These are phyloP conservation scores for Chouioia cunea DNA, from an alignment of 2,888 invertebrate species.

Conservation along the genomic window DNA sequence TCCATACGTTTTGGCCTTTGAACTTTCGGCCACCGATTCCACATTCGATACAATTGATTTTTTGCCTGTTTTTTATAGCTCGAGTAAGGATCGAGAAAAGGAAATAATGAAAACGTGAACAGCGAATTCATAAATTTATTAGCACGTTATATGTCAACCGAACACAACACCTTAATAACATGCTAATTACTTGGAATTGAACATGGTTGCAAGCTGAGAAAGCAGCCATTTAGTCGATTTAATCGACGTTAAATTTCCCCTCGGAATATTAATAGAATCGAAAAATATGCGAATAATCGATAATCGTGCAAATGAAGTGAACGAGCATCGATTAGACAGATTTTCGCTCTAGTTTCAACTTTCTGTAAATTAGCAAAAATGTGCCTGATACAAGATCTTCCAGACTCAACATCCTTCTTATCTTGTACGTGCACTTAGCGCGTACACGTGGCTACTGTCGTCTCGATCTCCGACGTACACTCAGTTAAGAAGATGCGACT, in stretches of 20 bases:
- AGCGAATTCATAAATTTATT: no score
- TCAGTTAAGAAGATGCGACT: background rate
- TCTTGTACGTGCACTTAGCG: constrained; percentile 14
- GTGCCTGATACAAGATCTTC: no score
- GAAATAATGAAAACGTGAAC: no score
- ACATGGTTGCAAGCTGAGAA: background rate
- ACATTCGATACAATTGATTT: no score
- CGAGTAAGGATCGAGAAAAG: no score
- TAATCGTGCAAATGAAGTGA: constrained; percentile 32
- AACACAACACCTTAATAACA: background rate
- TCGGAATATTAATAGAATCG: background rate
- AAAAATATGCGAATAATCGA: constrained; percentile 23
- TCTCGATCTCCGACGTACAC: background rate
- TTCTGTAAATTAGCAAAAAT: background rate
- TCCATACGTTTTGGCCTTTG: no score
- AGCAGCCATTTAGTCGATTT: constrained; percentile 10
- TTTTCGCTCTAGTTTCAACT: constrained; percentile 23
- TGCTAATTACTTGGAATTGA: constrained; percentile 1
- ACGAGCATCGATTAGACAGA: constrained; percentile 10
- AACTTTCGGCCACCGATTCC: no score
- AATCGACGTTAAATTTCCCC: background rate
- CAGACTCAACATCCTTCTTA: constrained; percentile 1
- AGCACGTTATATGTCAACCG: no score
- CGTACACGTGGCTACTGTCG: background rate
- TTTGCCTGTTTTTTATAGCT: no score